phyloP scores from a whole-genome alignment of 2,797 vertebrate genomes.

The Dallia pectoralis region DNA sequence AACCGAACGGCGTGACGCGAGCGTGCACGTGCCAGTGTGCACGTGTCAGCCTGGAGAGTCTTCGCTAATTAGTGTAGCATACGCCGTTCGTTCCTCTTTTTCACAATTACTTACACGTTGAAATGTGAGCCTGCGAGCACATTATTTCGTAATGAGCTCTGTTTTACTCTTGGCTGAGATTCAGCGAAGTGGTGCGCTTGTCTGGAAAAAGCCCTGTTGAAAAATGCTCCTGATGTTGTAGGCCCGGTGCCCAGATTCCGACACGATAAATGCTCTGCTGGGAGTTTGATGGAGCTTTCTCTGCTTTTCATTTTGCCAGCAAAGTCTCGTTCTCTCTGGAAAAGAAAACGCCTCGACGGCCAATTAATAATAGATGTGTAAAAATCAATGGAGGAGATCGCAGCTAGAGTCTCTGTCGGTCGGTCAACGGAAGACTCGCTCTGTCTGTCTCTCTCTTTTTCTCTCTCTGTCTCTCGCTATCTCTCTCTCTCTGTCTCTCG shows the following conservation, averaged over 20 bases:
- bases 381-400: constrained; percentile 32
- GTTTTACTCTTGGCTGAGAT: constrained; percentile 62
- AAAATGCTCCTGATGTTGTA: constrained; percentile 75
- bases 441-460: background rate
- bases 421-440: background rate
- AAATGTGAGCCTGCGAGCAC: constrained; percentile 60
- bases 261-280: constrained; percentile 69
- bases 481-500: background rate
- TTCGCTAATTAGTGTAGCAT: constrained; percentile 41
- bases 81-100: constrained; percentile 49
- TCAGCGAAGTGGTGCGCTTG: constrained; percentile 66
- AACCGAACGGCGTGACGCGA: background rate
- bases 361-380: constrained; percentile 45
- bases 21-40: too few species aligned
- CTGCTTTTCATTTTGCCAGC: constrained; percentile 41
- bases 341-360: constrained; percentile 35
- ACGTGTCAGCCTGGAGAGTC: constrained; percentile 26
- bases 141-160: constrained; percentile 75
- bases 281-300: constrained; percentile 53
- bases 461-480: background rate
- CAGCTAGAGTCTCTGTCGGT: background rate
- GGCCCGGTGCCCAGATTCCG: constrained; percentile 74
- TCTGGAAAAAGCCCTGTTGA: constrained; percentile 69
- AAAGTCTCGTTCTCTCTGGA: constrained; percentile 43
- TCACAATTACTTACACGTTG: constrained; percentile 68